These are phyloP conservation scores for Osedax fenrisi DNA, from an alignment of 2,888 invertebrate genomes.

Conservation along the genomic window DNA sequence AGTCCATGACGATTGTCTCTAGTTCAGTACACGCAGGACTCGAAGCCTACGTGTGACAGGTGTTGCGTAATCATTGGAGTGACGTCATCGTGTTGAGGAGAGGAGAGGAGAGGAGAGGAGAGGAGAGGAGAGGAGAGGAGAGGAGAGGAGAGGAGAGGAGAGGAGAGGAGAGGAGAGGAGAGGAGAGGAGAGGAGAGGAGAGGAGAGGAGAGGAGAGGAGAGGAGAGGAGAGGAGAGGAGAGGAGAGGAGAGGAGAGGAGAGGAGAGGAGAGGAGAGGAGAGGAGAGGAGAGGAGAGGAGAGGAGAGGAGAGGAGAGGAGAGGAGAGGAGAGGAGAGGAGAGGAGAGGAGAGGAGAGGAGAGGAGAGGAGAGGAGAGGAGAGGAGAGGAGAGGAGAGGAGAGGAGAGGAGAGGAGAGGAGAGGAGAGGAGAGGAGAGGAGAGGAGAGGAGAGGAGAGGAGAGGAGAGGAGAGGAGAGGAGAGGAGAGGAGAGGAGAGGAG, in stretches of 20 bases:
- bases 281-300: slow-evolving; percentile 27
- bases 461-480: slow-evolving; percentile 26
- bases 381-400: slow-evolving; percentile 24
- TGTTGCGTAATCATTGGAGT: too few species aligned
- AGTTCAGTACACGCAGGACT: slow-evolving; percentile 94
- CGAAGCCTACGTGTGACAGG: slow-evolving; percentile 62
- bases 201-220: too few species aligned
- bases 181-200: too few species aligned
- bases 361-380: slow-evolving; percentile 26
- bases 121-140: too few species aligned
- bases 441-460: slow-evolving; percentile 27
- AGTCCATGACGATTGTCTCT: slow-evolving; percentile 93
- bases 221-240: slow-evolving; percentile 27
- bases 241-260: slow-evolving; percentile 27
- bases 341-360: slow-evolving; percentile 27
- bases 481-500: slow-evolving; percentile 27
- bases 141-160: too few species aligned
- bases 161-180: too few species aligned
- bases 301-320: slow-evolving; percentile 27
- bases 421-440: slow-evolving; percentile 27
- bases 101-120: too few species aligned
- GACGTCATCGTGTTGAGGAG: too few species aligned
- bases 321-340: slow-evolving; percentile 27
- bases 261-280: slow-evolving; percentile 27
- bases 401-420: slow-evolving; percentile 27